Evolutionary conservation across 2,797 vertebrate species (phyloP), one percentile per base, ranked within the genome.

Genomic region (Cuniculus paca): DNA sequence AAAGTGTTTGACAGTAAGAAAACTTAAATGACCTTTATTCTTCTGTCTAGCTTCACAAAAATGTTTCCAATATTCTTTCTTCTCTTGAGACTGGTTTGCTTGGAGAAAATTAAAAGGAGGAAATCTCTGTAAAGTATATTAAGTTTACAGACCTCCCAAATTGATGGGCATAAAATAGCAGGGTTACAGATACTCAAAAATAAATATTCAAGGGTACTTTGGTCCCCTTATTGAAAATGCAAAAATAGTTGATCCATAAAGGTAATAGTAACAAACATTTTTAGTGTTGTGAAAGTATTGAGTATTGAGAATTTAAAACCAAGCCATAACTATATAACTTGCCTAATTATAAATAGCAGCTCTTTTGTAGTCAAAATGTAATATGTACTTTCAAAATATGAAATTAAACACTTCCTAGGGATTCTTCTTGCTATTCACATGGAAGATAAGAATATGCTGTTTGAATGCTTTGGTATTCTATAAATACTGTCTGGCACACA

Each of bases 1-100:
- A 84, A 94, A 90, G 89, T 78, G 36, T 90, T 92, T 95, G 81
- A 94, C 65, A 93, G 42, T 81, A 85, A 95, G 72, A 95, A 92
- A 88, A 93, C 28, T 50, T 81, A 88, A 92, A 90, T 95, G 70
- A 91, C 88, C 58, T 96, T 83, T 97, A 70, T 95, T 84, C 63
- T 7, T 87, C 56, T 36, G 45, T 83, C 56, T 77, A 92, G n/a
- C 63, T 92, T n/a, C n/a, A 81, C 68, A 81, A 85, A 92, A 91
- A 95, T 88, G 31, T 83, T 92, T 90, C 12, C 78, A n/a, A 22
- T 68, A 78, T 85, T 72, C 63, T 96, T 94, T 94, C 48, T 58
- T 95, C 85, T 90, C 72, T 95, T 87, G 61, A 94, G 60, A 65
- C 65, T 96, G 61, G 31, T 85, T 84, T 56, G 31, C 68, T 79